phyloP scores from a whole-genome alignment of 2,888 invertebrate species.

The Melieria omissa region DNA sequence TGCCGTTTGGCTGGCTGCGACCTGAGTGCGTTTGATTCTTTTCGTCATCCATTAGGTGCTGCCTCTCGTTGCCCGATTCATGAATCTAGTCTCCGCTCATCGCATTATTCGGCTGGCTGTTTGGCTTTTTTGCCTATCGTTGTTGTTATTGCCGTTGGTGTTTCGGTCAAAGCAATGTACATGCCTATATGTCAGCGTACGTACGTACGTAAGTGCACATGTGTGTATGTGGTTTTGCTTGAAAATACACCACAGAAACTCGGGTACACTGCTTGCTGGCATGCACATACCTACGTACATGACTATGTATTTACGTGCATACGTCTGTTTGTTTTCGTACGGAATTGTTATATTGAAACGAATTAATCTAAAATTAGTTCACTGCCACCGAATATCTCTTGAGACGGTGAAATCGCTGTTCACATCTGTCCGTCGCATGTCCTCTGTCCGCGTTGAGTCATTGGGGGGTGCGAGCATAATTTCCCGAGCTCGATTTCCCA shows the following conservation, averaged over 20 bases:
- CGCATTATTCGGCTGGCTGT: no score
- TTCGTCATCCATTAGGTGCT: no score
- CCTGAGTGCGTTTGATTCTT: no score
- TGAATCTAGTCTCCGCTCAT: not conserved
- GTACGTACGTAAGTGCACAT: conserved; percentile 10
- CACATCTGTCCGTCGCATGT: conserved; percentile 21
- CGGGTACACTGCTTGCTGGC: not conserved
- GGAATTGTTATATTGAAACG: conserved; percentile 12
- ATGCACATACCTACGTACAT: conserved; percentile 4
- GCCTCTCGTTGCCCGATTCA: no score
- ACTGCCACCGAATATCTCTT: conserved; percentile 60
- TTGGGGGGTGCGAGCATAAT: no score
- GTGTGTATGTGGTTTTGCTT: conserved; percentile 28
- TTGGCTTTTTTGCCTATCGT: no score
- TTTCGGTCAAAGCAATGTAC: no score
- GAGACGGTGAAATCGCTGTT: conserved; percentile 12
- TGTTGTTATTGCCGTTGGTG: no score
- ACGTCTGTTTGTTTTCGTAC: not conserved
- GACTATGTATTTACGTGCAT: conserved; percentile 19
- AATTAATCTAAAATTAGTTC: conserved; percentile 52
- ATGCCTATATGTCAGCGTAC: not conserved
- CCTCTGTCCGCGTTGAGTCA: no score
- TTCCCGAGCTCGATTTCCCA: no score
- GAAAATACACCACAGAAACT: conserved; percentile 24
- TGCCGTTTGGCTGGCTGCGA: no score